Percentiles rank a stretch among this genome's conserved stretches.
These are phyloP conservation scores for Heliconius ismenius DNA, from an alignment of 2,888 invertebrate genomes.

Conservation along the genomic window DNA sequence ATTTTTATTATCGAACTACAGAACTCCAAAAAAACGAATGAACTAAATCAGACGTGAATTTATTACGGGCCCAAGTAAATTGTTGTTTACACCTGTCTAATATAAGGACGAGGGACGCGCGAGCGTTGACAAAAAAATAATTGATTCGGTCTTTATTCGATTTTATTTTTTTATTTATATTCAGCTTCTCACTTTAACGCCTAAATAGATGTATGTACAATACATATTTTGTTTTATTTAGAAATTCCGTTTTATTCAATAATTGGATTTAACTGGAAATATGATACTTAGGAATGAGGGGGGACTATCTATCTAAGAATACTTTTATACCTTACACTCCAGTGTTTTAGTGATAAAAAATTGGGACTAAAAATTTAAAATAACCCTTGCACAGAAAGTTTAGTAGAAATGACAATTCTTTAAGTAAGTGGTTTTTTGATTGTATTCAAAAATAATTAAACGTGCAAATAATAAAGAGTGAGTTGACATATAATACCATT, in stretches of 20 bases:
- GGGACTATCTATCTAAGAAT: no score
- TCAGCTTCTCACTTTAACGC: background rate
- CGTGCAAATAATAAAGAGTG: no score
- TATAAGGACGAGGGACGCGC: constrained; percentile 26
- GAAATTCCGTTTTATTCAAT: background rate
- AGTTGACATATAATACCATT: no score
- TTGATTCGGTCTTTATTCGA: background rate
- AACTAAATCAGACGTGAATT: constrained; percentile 38
- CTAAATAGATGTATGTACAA: background rate
- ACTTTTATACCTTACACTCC: no score
- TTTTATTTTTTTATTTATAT: constrained; percentile 4
- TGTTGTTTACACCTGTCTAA: constrained; percentile 38
- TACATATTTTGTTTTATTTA: constrained; percentile 1
- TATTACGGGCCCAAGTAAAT: constrained; percentile 35
- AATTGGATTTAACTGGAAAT: no score
- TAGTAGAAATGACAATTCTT: no score
- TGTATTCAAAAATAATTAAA: no score
- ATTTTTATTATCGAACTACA: background rate
- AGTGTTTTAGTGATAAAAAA: no score
- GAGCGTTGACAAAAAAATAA: constrained; percentile 23
- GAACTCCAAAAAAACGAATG: constrained; percentile 19
- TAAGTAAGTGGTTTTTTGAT: no score
- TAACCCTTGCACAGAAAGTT: no score
- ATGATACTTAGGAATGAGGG: no score
- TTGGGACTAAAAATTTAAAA: no score